Evolutionary conservation across 1,140 invertebrate species (phyloP), one percentile per base, ranked within the genome.

Genomic region (Drosophila kepulauana): DNA sequence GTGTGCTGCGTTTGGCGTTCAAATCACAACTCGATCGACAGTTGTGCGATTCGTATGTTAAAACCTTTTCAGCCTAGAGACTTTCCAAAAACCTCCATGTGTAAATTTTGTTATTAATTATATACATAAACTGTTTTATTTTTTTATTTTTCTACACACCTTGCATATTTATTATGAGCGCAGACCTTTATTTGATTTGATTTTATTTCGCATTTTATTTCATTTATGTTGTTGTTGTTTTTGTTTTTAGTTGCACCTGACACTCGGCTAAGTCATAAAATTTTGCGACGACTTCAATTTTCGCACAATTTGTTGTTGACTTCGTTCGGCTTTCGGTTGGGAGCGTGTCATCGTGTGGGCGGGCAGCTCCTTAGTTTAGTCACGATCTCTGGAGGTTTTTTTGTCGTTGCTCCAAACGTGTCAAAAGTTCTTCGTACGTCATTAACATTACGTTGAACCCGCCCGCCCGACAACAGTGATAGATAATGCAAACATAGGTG

Each of bases 51-150:
- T 52, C 58, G 71, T 67, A 41, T 75, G 85, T 79, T 89, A 81
- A 89, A 89, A 89, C 81, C 85, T 81, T 89, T 67, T 75, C 79
- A 77, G 79, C 65, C 11, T 67, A 58, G 80, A 58, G 80, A 89
- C 85, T 81, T 89, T 89, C 85, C 85, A 89, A 89, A 85, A 87
- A 89, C 69, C 85, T 80, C 69, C 78, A 89, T 89, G 75, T 81
- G 78, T 89, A 75, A 74, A 85, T 84, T 89, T 89, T 86, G 20
- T 20, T 89, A 89, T 89, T 89, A 89, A 89, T 89, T 89, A 85
- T 89, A 82, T 89, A 88, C 70, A 84, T 84, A 88, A 84, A 80
- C 77, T 68, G 45, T 78, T 61, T 61, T 61, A 8, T 38, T 65
- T 57, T 51, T 54, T 35, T 56, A 13, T 73, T 75, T 76, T 79